phyloP scores from a whole-genome alignment of 2,113 vertebrate genomes.

The Halichoeres trimaculatus region DNA sequence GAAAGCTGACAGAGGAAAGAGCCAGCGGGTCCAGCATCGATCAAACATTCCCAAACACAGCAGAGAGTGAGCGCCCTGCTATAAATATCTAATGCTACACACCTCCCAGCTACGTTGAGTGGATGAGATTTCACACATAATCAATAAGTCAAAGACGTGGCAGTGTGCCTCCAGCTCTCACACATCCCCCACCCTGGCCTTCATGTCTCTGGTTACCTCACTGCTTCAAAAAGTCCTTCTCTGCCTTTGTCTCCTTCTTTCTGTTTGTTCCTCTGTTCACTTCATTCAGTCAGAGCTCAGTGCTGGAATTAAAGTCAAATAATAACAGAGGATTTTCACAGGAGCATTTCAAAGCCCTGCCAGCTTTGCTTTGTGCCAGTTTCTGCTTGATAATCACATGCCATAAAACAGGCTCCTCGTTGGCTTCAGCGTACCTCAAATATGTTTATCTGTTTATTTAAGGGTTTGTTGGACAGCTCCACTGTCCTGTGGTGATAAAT shows the following conservation, averaged over 20 bases:
- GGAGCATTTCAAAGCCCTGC: not conserved
- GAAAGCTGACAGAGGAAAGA: slow-evolving; percentile 26
- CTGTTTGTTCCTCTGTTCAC: not conserved
- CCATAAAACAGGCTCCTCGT: not conserved
- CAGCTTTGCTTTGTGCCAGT: not conserved
- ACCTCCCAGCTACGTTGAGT: slow-evolving; percentile 52
- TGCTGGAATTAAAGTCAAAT: not conserved
- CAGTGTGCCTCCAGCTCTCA: slow-evolving; percentile 38
- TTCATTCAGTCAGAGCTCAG: slow-evolving; percentile 15
- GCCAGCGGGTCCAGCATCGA: slow-evolving; percentile 37
- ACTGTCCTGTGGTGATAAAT: slow-evolving; percentile 1
- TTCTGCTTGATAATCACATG: not conserved
- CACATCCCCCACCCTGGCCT: slow-evolving; percentile 1
- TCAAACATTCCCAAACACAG: slow-evolving; percentile 44
- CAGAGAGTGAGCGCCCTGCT: slow-evolving; percentile 28
- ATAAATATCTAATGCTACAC: slow-evolving; percentile 67
- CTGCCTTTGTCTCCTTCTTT: not conserved
- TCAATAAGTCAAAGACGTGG: slow-evolving; percentile 72
- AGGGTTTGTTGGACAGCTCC: not conserved
- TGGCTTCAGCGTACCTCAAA: not conserved
- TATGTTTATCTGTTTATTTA: not conserved
- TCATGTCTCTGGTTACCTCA: slow-evolving; percentile 13
- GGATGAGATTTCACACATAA: slow-evolving; percentile 76
- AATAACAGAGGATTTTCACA: not conserved
- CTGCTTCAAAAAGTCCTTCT: slow-evolving; percentile 8